Evolutionary conservation across 2,888 invertebrate species (phyloP).

Genomic region (Platerodrilus igneus): DNA sequence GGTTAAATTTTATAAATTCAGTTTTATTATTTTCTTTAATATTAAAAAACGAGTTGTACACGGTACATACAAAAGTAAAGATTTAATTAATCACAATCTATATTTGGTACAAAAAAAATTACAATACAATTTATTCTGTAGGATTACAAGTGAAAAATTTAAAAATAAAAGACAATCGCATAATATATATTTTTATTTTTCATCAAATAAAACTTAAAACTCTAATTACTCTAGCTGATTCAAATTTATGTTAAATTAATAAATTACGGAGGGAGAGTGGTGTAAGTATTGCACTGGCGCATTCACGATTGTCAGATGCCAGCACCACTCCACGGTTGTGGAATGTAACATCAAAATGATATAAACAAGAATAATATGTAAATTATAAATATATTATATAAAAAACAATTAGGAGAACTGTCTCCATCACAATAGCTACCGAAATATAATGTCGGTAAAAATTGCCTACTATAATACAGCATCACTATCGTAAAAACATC

Average conservation of each 20-base stretch:
- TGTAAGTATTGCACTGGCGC: slow-evolving; percentile 48
- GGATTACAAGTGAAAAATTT: slow-evolving; percentile 24
- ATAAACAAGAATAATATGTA: slow-evolving; percentile 46
- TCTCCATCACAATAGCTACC: slow-evolving; percentile 48
- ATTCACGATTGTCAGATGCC: slow-evolving; percentile 45
- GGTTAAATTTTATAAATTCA: slow-evolving; percentile 15
- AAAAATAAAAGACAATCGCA: slow-evolving; percentile 29
- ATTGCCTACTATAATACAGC: slow-evolving; percentile 42
- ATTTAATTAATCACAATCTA: slow-evolving; percentile 23
- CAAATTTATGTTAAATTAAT: slow-evolving; percentile 32
- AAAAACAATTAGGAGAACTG: slow-evolving; percentile 44
- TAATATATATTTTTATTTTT: slow-evolving; percentile 34
- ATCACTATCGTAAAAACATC: slow-evolving; percentile 39
- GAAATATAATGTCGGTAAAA: slow-evolving; percentile 44
- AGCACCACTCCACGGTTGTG: slow-evolving; percentile 44
- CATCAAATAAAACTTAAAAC: slow-evolving; percentile 35
- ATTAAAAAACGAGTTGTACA: slow-evolving; percentile 1
- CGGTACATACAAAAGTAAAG: slow-evolving; percentile 15
- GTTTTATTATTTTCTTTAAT: slow-evolving; percentile 13
- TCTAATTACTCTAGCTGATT: slow-evolving; percentile 30
- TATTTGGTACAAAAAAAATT: slow-evolving; percentile 24
- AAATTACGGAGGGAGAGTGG: slow-evolving; percentile 37
- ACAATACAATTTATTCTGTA: slow-evolving; percentile 20
- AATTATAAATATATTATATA: slow-evolving; percentile 47
- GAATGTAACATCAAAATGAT: slow-evolving; percentile 32